Evolutionary conservation across 2,113 vertebrate species (phyloP), one percentile per base, ranked within the genome.

Genomic region (pig (Sus scrofa)): DNA sequence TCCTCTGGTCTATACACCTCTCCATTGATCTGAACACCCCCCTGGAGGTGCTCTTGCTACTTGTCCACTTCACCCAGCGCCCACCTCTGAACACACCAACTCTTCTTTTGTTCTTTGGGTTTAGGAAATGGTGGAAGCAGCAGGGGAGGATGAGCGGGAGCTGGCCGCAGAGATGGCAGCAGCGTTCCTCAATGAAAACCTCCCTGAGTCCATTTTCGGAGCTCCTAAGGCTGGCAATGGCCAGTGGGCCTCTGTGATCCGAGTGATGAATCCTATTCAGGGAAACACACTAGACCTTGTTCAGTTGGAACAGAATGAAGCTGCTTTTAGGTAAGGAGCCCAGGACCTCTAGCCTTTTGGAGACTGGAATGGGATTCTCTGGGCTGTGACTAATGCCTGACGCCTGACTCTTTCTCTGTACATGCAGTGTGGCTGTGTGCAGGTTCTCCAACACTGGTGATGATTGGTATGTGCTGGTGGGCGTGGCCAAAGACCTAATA

Each of bases 81-180:
- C 71, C 14, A 27, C 14, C 27, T 86, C n/a, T 94, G 37, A 94
- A 56, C 30, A 26, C 16, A 19, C 26, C 65, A 77, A 50, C 96
- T 39, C 16, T 82, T 78, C 60, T 7, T 91, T 91, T 18, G 2
- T 39, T 65, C 79, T 78, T 62, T 91, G 26, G 30, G 7, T 79
- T 2, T 75, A 99, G 99, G 99, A 99, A 98, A 99, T 99, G 99
- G 99, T 99, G 84, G 99, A 99, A 98, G 99, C 99, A 22, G 99
- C 99, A 0, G 99, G 99, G 2, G 99, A 99, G 95, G 99, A 99
- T 79, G 99, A 99, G 92, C 98, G 99, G 82, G 99, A 99, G 85
- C 97, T 99, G 78, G 99, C 99, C 15, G 99, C 99, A 5, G 99
- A 99, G 98, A 99, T 99, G 99, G 99, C 99, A 0, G 99, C 99